Conservation (phyloP, 2,888 invertebrate species). For the Drepanosiphum platanoidis region DNA sequence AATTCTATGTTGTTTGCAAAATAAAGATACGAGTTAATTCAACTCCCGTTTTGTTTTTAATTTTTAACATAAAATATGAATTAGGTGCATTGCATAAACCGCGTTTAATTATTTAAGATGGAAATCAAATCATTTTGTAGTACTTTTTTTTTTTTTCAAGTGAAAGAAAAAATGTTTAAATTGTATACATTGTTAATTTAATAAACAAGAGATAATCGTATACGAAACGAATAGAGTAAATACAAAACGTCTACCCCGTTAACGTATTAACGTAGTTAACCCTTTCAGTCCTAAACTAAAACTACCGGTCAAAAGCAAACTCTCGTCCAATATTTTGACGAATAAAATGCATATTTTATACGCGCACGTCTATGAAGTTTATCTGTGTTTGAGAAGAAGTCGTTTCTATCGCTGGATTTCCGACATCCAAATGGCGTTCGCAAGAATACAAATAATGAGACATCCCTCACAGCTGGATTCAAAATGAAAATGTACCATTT, state of each 20-base stretch:
- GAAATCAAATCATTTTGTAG: background rate
- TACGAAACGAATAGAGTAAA: background rate
- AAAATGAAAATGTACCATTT: no score
- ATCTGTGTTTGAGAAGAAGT: no score
- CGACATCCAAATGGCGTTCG: no score
- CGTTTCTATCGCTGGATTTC: no score
- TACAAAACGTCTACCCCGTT: background rate
- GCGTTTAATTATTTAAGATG: background rate
- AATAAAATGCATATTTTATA: no score
- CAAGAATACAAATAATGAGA: no score
- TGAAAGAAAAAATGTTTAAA: background rate
- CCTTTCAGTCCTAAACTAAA: no score
- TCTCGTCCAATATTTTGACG: no score
- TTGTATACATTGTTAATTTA: background rate
- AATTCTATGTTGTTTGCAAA: background rate
- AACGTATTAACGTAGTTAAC: background rate
- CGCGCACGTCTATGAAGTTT: no score
- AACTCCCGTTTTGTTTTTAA: background rate
- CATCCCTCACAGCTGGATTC: no score
- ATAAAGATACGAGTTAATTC: background rate
- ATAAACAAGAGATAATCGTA: background rate
- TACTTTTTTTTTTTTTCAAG: no score
- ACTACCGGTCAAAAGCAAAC: no score
- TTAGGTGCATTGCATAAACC: background rate
- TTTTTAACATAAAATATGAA: background rate